Conservation (phyloP, 2,888 invertebrate species). For the Trichopria drosophilae region DNA sequence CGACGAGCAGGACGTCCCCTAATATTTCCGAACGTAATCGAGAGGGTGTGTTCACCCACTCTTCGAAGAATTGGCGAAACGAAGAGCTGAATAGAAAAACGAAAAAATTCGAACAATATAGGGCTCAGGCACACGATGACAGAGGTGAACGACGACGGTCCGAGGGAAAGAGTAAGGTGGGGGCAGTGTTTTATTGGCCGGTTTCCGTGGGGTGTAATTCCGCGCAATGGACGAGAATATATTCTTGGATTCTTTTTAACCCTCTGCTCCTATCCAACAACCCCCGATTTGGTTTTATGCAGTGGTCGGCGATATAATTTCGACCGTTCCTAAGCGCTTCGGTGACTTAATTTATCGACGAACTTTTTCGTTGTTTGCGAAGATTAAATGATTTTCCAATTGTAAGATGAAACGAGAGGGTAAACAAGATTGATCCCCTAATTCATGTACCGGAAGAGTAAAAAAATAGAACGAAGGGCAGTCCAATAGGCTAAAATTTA, state of each 20-base stretch:
- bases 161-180: slow-evolving; percentile 24
- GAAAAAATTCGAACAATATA: slow-evolving; percentile 20
- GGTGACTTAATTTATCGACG: too few relatives aligned
- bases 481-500: too few relatives aligned
- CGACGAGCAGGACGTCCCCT: slow-evolving; percentile 58
- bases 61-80: slow-evolving; percentile 35
- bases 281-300: not conserved
- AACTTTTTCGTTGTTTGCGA: too few relatives aligned
- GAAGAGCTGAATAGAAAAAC: slow-evolving; percentile 25
- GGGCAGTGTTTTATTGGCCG: slow-evolving; percentile 56
- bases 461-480: too few relatives aligned
- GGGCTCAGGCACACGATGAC: slow-evolving; percentile 24
- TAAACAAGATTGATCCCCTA: too few relatives aligned
- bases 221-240: slow-evolving; percentile 37
- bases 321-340: too few relatives aligned
- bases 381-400: too few relatives aligned
- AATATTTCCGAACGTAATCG: slow-evolving; percentile 60
- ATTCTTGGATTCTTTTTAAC: slow-evolving; percentile 20
- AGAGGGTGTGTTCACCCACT: slow-evolving; percentile 51
- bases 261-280: slow-evolving; percentile 10
- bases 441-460: too few relatives aligned
- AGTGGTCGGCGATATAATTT: slow-evolving; percentile 6
- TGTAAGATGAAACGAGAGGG: too few relatives aligned
- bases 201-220: slow-evolving; percentile 56
- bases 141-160: slow-evolving; percentile 16